Evolutionary conservation across 2,797 vertebrate species (phyloP).

Genomic region (Poecilia velifera): DNA sequence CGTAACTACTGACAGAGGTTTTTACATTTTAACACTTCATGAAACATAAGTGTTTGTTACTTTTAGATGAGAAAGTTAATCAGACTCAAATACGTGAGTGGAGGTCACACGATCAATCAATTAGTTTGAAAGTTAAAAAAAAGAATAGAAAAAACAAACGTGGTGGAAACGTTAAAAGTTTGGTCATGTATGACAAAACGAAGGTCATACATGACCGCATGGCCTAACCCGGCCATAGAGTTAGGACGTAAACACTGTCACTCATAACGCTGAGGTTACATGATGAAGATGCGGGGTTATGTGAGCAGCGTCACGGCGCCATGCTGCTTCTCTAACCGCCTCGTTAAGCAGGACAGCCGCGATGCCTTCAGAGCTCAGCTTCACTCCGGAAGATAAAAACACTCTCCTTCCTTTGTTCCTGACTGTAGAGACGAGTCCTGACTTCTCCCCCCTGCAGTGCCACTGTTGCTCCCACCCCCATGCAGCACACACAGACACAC

Average conservation of each 20-base stretch:
- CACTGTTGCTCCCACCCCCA: slow-evolving; percentile 49
- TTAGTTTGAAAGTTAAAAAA: slow-evolving; percentile 52
- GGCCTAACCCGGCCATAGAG: slow-evolving; percentile 18
- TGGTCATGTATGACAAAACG: slow-evolving; percentile 52
- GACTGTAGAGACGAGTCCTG: slow-evolving; percentile 13
- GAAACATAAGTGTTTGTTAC: background rate
- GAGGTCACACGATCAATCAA: slow-evolving; percentile 26
- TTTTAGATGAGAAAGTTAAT: slow-evolving; percentile 11
- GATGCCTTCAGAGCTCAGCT: slow-evolving; percentile 47
- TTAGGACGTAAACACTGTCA: slow-evolving; percentile 26
- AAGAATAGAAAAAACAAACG: slow-evolving; percentile 35
- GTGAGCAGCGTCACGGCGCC: slow-evolving; percentile 40
- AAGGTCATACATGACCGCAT: slow-evolving; percentile 54
- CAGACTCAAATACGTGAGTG: slow-evolving; percentile 27
- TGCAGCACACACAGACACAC: slow-evolving; percentile 41
- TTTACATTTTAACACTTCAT: background rate
- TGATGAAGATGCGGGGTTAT: slow-evolving; percentile 61
- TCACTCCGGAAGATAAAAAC: slow-evolving; percentile 39
- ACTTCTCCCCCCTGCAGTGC: slow-evolving; percentile 29
- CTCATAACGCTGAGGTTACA: slow-evolving; percentile 64
- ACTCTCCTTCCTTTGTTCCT: slow-evolving; percentile 37
- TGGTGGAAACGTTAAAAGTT: slow-evolving; percentile 37
- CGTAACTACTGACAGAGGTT: background rate
- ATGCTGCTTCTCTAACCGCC: slow-evolving; percentile 61
- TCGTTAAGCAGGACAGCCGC: slow-evolving; percentile 44